These are phyloP conservation scores for Pediacus dermestoides DNA, from an alignment of 2,888 invertebrate species.

Conservation along the genomic window DNA sequence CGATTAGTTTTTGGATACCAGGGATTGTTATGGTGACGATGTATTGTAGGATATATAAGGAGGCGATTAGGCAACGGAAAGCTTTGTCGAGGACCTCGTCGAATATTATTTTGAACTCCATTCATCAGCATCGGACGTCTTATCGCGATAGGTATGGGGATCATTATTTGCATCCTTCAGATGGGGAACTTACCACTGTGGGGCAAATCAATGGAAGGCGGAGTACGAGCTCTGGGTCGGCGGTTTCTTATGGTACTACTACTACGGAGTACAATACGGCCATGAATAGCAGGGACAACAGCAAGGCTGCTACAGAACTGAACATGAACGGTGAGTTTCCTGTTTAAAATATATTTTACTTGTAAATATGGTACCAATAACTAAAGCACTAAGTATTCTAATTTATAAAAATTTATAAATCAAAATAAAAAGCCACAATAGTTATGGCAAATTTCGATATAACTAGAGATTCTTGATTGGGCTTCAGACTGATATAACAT, in stretches of 20 bases:
- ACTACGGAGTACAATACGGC: constrained; percentile 45
- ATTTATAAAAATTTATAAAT: no score
- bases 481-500: no score
- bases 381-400: no score
- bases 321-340: constrained; percentile 71
- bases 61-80: constrained; percentile 78
- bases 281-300: constrained; percentile 51
- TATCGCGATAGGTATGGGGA: constrained; percentile 51
- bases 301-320: constrained; percentile 65
- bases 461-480: no score
- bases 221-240: constrained; percentile 58
- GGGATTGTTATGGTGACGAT: constrained; percentile 89
- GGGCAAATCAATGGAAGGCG: constrained; percentile 58
- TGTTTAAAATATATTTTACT: not conserved
- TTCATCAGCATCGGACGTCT: constrained; percentile 76
- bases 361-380: no score
- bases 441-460: no score
- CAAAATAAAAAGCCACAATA: no score
- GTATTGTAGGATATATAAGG: constrained; percentile 81
- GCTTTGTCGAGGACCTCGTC: constrained; percentile 82
- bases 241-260: constrained; percentile 53
- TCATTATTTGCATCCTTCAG: constrained; percentile 60
- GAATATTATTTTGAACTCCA: constrained; percentile 79
- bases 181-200: constrained; percentile 54
- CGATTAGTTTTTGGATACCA: constrained; percentile 91